Base-by-base conservation (phyloP, 2,113 vertebrate species). In the Heloderma charlesbogerti region DNA sequence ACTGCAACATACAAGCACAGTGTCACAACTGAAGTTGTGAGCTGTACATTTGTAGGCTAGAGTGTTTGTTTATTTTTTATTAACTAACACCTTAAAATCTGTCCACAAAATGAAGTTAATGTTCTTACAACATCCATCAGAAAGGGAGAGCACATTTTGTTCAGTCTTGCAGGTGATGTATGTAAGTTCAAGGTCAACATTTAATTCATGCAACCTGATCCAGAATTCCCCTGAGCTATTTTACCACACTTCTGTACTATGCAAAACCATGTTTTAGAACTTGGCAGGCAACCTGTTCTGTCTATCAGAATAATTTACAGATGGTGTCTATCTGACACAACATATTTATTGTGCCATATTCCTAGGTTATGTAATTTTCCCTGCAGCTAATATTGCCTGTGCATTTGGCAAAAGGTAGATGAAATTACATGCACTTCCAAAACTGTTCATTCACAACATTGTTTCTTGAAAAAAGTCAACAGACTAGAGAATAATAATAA, bases 281-380 rank as follows among this genome's bases (percentile, higher is more conserved):
- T 94, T 96, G 95, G 96, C 94, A 96, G 94, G 90, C 95, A 96
- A 95, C 94, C 96, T 96, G 96, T 96, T 96, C 96, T 93, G 95
- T 96, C 95, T 96, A 93, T 95, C 96, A 96, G 96, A 95, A 92
- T 95, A 97, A 96, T 95, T 96, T 95, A 94, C 96, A 96, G 96
- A 96, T 97, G 95, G 96, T 96, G 96, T 92, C 94, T 94, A 95
- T 96, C 92, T 95, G 96, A 97, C 96, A 96, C 96, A 96, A 96
- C 95, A 94, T 95, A 97, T 97, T 97, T 94, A 97, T 97, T 95
- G 95, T 89, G 92, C 93, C 93, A 94, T 96, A 96, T 97, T 97
- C 96, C 95, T 94, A 95, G 96, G 88, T 90, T 92, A 95, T 91
- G 95, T 91, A 96, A 94, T 96, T 95, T 93, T 94, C 92, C 78